Evolutionary conservation across 2,888 invertebrate genomes (phyloP).

Genomic region (Hyposoter didymator): DNA sequence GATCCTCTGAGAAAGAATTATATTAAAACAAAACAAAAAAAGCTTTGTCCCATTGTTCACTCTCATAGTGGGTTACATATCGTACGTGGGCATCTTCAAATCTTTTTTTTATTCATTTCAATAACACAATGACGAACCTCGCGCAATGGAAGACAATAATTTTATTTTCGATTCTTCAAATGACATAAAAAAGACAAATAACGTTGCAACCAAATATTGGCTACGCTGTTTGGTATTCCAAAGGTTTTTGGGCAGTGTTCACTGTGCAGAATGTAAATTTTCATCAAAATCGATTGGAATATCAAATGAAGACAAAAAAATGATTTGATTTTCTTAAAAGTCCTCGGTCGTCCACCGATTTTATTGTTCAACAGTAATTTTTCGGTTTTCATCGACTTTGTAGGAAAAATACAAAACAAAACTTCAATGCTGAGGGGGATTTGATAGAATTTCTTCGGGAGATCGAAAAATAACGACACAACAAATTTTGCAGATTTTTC

Average conservation of each 20-base stretch:
- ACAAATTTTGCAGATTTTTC: background rate
- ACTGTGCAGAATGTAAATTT: background rate
- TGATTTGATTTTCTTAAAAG: background rate
- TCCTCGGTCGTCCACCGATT: too few species aligned
- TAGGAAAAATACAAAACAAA: too few species aligned
- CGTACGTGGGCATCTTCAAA: constrained; percentile 42
- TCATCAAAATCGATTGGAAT: too few species aligned
- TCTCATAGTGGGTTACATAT: constrained; percentile 37
- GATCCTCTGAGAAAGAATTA: constrained; percentile 57
- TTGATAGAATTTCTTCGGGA: background rate
- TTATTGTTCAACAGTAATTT: too few species aligned
- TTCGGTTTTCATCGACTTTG: too few species aligned
- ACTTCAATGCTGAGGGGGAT: background rate
- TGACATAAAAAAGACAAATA: background rate
- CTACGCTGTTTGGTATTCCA: background rate
- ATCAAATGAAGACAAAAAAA: background rate
- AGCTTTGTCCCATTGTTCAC: constrained; percentile 69
- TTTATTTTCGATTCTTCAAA: background rate
- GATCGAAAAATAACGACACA: background rate
- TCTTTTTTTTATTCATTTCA: constrained; percentile 19
- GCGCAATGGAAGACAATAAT: background rate
- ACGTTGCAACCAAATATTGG: background rate
- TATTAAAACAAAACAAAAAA: constrained; percentile 25
- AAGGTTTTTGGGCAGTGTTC: too few species aligned
- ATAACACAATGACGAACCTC: constrained; percentile 1